These are phyloP conservation scores for Spilarctia lutea DNA, from an alignment of 2,888 invertebrate species.

Conservation along the genomic window DNA sequence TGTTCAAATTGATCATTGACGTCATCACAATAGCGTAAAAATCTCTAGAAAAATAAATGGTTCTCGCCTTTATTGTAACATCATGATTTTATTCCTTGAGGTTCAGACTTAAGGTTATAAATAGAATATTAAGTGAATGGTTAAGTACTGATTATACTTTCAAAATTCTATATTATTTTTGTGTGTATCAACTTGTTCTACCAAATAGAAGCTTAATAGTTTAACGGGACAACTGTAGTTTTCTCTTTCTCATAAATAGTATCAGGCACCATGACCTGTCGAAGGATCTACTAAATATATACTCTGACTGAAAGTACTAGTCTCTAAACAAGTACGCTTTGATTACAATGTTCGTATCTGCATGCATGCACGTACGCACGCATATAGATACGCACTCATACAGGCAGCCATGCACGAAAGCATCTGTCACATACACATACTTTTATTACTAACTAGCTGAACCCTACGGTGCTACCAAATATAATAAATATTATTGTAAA, in stretches of 20 bases:
- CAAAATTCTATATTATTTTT: background rate
- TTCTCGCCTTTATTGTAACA: background rate
- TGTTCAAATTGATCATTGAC: slow-evolving; percentile 12
- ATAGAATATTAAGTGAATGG: background rate
- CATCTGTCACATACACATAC: background rate
- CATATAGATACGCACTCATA: no score
- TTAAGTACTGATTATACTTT: background rate
- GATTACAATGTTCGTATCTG: background rate
- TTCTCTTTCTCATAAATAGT: background rate
- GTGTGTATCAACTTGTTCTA: background rate
- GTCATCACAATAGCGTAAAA: slow-evolving; percentile 1
- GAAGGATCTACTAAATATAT: background rate
- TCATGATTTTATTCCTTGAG: background rate
- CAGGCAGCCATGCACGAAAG: no score
- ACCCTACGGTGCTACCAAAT: no score
- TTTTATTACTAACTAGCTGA: background rate
- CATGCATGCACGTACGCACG: background rate
- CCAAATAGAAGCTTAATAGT: background rate
- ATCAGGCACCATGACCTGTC: background rate
- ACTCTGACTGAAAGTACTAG: background rate
- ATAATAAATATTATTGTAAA: no score
- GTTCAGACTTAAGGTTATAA: background rate
- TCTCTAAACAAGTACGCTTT: background rate
- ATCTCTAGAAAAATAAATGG: background rate
- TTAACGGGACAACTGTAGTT: background rate